phyloP scores from a whole-genome alignment of 2,113 vertebrate genomes.

The Corvus moneduloides region DNA sequence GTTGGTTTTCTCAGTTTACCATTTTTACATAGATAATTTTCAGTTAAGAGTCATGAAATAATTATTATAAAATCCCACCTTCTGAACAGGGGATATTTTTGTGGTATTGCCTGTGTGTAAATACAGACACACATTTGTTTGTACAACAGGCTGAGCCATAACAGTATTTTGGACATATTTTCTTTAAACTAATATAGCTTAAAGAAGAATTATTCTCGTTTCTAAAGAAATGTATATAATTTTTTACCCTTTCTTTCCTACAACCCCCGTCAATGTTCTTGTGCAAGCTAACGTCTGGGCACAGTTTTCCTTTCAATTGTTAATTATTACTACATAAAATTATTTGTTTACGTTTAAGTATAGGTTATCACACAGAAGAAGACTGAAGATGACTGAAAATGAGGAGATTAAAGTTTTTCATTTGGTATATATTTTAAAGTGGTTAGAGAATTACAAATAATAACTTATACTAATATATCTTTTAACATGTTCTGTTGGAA shows the following conservation, averaged over 20 bases:
- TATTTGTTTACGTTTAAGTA: neutral
- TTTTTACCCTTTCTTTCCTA: neutral
- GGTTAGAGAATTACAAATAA: neutral
- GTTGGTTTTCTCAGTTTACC: neutral
- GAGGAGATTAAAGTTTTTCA: neutral
- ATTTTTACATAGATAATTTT: neutral
- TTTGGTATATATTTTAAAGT: neutral
- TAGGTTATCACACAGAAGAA: neutral
- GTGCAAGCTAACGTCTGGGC: neutral
- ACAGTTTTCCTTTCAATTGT: neutral
- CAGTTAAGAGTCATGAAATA: neutral
- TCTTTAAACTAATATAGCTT: neutral
- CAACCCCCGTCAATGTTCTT: fast-evolving
- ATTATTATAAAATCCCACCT: neutral
- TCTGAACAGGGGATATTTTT: neutral
- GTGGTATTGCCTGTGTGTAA: neutral
- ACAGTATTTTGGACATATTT: neutral
- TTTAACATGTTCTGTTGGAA: neutral
- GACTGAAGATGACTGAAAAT: neutral
- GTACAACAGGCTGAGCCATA: neutral
- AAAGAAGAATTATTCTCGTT: neutral
- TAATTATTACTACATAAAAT: neutral
- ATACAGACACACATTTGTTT: neutral
- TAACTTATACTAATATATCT: neutral
- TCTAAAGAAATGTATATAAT: neutral